Conservation (phyloP, 2,888 invertebrate species). For the Tridacna gigas region DNA sequence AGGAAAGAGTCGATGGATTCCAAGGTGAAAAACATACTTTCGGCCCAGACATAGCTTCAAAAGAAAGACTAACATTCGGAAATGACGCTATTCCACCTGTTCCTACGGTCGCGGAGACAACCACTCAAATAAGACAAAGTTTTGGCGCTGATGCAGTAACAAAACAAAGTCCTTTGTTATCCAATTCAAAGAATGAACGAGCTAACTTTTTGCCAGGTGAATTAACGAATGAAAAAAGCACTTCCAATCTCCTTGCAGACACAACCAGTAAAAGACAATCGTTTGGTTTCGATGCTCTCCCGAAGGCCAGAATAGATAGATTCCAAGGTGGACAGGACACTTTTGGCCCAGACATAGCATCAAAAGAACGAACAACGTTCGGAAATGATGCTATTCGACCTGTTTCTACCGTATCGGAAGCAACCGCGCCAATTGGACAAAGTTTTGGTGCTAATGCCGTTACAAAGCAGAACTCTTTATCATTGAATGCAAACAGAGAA, state of each 20-base stretch:
- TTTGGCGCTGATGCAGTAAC: too few species aligned
- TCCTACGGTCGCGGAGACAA: too few species aligned
- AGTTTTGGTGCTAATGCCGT: background rate
- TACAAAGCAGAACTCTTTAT: background rate
- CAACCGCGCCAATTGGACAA: background rate
- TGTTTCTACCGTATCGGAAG: background rate
- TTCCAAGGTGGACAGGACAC: too few species aligned
- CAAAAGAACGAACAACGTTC: background rate
- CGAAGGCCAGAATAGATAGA: background rate
- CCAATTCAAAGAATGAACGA: too few species aligned
- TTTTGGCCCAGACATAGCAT: background rate
- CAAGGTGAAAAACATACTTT: background rate
- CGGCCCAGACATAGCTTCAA: background rate
- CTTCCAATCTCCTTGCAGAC: background rate
- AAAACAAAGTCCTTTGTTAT: too few species aligned
- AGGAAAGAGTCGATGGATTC: too few species aligned
- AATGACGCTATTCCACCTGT: constrained; percentile 1
- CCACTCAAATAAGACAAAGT: too few species aligned
- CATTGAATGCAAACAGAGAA: too few species aligned
- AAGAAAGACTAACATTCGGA: constrained; percentile 7
- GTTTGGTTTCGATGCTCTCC: background rate
- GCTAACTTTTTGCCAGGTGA: background rate
- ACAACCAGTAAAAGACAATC: background rate
- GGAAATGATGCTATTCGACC: background rate
- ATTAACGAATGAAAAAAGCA: background rate